Conservation (phyloP, 2,113 vertebrate genomes). For the Ailurus styani region DNA sequence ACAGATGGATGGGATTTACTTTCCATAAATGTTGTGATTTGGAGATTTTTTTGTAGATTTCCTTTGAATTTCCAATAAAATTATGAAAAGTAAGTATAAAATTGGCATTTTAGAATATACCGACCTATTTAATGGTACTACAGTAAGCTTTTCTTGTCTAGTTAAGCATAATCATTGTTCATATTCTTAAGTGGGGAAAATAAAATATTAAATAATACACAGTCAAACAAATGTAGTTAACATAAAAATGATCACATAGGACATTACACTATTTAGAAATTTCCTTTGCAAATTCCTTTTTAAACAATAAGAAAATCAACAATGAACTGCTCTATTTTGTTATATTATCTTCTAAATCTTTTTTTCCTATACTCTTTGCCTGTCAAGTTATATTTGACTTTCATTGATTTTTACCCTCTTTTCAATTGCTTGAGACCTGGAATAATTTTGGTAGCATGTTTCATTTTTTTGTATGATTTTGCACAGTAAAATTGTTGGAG, state of each 20-base stretch:
- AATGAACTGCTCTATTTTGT: background rate
- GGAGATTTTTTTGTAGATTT: background rate
- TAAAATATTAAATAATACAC: background rate
- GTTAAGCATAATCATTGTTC: background rate
- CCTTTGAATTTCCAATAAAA: background rate
- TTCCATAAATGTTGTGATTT: background rate
- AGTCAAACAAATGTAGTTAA: background rate
- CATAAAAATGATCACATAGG: background rate
- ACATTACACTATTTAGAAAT: background rate
- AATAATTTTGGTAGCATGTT: conserved; percentile 19
- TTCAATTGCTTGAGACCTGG: background rate
- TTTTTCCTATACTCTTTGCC: background rate
- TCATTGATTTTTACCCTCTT: background rate
- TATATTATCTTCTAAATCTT: background rate
- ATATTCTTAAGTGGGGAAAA: background rate
- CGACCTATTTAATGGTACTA: background rate
- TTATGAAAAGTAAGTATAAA: background rate
- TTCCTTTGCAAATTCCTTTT: background rate
- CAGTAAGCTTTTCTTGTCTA: background rate
- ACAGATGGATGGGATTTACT: background rate
- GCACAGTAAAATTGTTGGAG: background rate
- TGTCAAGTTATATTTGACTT: background rate
- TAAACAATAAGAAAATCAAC: background rate
- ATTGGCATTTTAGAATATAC: background rate
- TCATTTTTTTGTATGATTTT: background rate